phyloP scores from a whole-genome alignment of 2,113 vertebrate genomes.

The Muntiacus muntjak region DNA sequence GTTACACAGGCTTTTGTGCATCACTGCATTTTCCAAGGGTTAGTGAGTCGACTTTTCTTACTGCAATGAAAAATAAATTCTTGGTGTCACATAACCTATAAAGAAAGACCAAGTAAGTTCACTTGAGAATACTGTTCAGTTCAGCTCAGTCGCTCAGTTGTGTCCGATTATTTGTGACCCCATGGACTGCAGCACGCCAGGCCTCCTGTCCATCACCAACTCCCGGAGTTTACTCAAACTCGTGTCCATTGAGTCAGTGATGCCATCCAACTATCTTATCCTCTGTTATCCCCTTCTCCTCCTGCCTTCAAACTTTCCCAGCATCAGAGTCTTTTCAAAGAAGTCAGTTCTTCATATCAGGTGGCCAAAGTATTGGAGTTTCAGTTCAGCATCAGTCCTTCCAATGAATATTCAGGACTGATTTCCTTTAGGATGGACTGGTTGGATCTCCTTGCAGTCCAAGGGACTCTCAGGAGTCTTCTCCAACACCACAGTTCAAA shows the following conservation, averaged over 20 bases:
- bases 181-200: not conserved
- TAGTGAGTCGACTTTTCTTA: not conserved
- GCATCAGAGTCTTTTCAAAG: not conserved
- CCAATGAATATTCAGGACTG: not conserved
- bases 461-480: not conserved
- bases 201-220: not conserved
- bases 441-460: not conserved
- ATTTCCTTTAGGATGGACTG: not conserved
- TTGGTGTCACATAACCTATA: not conserved
- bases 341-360: not conserved
- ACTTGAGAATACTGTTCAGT: not conserved
- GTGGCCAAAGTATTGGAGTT: not conserved
- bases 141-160: not conserved
- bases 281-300: not conserved
- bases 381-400: not conserved
- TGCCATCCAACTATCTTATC: not conserved
- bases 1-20: not conserved
- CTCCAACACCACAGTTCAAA: not conserved
- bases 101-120: not conserved
- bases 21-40: not conserved
- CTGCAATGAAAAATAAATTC: not conserved
- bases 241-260: not conserved
- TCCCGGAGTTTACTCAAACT: not conserved
- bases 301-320: not conserved
- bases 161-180: accelerated